phyloP scores from a whole-genome alignment of 35 echinoderm and acorn worm species.

The Lytechinus pictus region DNA sequence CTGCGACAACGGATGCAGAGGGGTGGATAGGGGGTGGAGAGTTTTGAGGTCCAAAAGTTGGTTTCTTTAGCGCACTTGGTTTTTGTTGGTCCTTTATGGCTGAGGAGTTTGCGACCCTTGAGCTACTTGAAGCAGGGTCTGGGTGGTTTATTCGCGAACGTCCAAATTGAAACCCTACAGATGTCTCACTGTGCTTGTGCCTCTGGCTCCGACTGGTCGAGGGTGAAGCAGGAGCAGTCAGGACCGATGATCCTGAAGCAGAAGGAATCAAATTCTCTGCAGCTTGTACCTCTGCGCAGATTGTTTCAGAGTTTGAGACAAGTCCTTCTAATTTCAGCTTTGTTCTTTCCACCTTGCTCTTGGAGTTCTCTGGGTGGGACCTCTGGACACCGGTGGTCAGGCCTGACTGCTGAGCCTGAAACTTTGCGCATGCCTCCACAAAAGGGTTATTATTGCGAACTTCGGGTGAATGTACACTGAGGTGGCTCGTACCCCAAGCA shows the following conservation, averaged over 20 bases:
- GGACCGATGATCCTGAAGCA: background rate
- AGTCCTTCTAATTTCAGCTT: constrained; percentile 51
- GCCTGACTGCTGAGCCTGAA: constrained; percentile 61
- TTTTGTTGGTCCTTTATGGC: constrained; percentile 16
- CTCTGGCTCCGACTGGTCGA: constrained; percentile 26
- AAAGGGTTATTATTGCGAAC: constrained; percentile 87
- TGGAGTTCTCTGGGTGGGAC: constrained; percentile 28
- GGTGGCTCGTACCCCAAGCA: constrained; percentile 82
- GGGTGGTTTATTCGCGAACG: constrained; percentile 55
- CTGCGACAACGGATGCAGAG: background rate
- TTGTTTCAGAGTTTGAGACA: constrained; percentile 18
- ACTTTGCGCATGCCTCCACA: constrained; percentile 88
- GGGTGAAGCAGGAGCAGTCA: background rate
- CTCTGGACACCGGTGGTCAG: background rate
- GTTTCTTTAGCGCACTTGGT: constrained; percentile 25
- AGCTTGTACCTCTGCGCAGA: constrained; percentile 40
- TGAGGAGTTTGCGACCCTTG: background rate
- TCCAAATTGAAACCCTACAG: constrained; percentile 74
- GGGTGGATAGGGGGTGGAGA: constrained; percentile 35
- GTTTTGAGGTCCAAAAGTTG: constrained; percentile 42
- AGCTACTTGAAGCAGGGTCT: background rate
- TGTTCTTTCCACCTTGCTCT: constrained; percentile 23
- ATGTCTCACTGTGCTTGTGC: constrained; percentile 61
- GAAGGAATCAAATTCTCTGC: background rate
- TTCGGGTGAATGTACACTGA: constrained; percentile 96